Evolutionary conservation across 2,888 invertebrate species (phyloP), one percentile per base, ranked within the genome.

Genomic region (Trissolcus brochymenae): DNA sequence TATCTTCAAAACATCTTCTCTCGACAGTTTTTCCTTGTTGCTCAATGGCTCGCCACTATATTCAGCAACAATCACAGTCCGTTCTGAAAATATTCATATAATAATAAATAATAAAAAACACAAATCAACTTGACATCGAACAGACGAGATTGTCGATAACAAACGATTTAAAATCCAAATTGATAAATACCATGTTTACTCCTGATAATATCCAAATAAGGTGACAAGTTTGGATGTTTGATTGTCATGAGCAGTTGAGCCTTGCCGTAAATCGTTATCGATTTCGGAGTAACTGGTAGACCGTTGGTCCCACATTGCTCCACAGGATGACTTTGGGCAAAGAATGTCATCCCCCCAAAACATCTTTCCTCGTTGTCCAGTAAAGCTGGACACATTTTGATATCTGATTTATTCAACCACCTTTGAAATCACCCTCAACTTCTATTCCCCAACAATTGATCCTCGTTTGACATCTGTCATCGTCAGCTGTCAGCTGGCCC

Each of bases 281-380:
- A 98, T 90, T 98, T 98, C 1, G 98, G 98, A 0, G 98, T 98
- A 17, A 98, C 90, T 0, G 99, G 99, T 56, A 99, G 90, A 0
- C 99, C 98, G 90, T 99, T 99, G 81, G 96, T 96, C 9, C 98
- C 98, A 89, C 98, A 98, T 62, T 94, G 93, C 89, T 97, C 97
- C 29, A 94, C 94, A 11, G 96, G 95, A 88, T 98, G 97, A 84
- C 94, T 93, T 85, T 94, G 94, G 0, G 98, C 98, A 89, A 97
- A 96, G 89, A 96, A 97, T 19, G 98, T 98, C 83, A 94, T 93
- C 6, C 96, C 95, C n/a, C 96, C 96, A 86, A 98, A 93, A 82
- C 91, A 90, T 83, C 91, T 87, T 81, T 91, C 90, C 53, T 90
- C 90, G 66, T 89, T 87, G 80, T 90, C 90, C 79, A 91, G 82